phyloP scores from a whole-genome alignment of 1,140 invertebrate genomes.

The Carcinoscorpius rotundicauda region DNA sequence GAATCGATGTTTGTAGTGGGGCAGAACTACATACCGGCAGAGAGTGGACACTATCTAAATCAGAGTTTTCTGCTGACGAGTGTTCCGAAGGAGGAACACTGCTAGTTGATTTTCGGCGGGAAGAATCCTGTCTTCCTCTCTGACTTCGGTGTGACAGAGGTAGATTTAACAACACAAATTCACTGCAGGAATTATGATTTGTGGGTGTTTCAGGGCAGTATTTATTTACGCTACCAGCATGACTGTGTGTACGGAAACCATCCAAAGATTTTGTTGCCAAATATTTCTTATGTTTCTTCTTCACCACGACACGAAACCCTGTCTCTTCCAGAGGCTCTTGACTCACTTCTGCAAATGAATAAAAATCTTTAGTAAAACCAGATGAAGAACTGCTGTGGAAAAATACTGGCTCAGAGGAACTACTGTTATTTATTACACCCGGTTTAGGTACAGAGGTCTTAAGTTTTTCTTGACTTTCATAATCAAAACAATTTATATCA shows the following conservation, averaged over 20 bases:
- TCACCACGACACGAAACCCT: slow-evolving; percentile 57
- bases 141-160: slow-evolving; percentile 9
- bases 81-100: slow-evolving; percentile 54
- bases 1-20: slow-evolving; percentile 27
- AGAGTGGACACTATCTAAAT: slow-evolving; percentile 54
- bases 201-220: slow-evolving; percentile 8
- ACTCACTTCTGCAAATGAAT: slow-evolving; percentile 10
- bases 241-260: slow-evolving; percentile 21
- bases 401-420: no score
- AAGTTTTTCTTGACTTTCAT: no score
- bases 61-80: slow-evolving; percentile 48
- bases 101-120: slow-evolving; percentile 40
- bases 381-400: not conserved
- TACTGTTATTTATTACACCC: no score
- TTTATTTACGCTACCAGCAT: slow-evolving; percentile 16
- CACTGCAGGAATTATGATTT: not conserved
- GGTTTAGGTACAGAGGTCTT: no score
- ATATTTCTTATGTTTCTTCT: slow-evolving; percentile 55
- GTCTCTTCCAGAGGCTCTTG: slow-evolving; percentile 22
- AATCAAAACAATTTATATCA: no score
- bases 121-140: slow-evolving; percentile 19
- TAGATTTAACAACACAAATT: slow-evolving; percentile 10
- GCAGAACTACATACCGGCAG: slow-evolving; percentile 47
- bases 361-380: slow-evolving; percentile 16
- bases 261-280: slow-evolving; percentile 22